Conservation (phyloP, 1,140 invertebrate genomes). For the Belonocnema kinseyi region DNA sequence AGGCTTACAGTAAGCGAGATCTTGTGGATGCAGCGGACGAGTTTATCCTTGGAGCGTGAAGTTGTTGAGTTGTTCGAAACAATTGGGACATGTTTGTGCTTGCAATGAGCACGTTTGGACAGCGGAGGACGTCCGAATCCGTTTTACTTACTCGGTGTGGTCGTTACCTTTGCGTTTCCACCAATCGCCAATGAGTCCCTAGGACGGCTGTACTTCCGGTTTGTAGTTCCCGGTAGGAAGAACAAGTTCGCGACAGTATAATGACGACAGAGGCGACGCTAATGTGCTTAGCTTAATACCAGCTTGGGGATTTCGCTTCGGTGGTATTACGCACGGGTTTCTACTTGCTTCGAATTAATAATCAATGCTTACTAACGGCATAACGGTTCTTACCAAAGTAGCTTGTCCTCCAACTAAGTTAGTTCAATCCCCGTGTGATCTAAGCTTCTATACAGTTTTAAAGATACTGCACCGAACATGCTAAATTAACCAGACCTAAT, state of each 20-base stretch:
- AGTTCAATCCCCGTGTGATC: slow-evolving; percentile 47
- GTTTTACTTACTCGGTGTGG: slow-evolving; percentile 8
- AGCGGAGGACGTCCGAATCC: not conserved
- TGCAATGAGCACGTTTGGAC: slow-evolving; percentile 8
- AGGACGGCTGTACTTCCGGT: slow-evolving; percentile 7
- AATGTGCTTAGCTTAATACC: slow-evolving; percentile 62
- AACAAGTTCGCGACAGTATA: slow-evolving; percentile 41
- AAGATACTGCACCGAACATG: slow-evolving; percentile 1
- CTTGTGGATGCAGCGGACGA: not conserved
- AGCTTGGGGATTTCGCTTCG: slow-evolving; percentile 30
- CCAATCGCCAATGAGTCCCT: slow-evolving; percentile 13
- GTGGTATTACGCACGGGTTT: slow-evolving; percentile 24
- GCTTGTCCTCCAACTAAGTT: slow-evolving; percentile 48
- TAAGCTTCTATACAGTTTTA: slow-evolving; percentile 44
- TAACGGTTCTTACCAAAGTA: slow-evolving; percentile 27
- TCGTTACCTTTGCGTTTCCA: not conserved
- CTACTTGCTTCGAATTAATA: slow-evolving; percentile 52
- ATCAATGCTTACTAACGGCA: slow-evolving; percentile 41
- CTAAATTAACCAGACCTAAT: not conserved
- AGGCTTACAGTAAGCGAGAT: not conserved
- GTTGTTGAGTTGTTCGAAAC: slow-evolving; percentile 13
- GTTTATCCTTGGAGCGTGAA: not conserved
- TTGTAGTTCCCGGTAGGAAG: slow-evolving; percentile 31
- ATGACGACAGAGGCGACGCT: slow-evolving; percentile 52
- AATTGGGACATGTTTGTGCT: slow-evolving; percentile 10